Percentiles rank a stretch among this genome's conserved stretches.
Conservation (phyloP, 2,797 vertebrate species). For the Coreius guichenoti region DNA sequence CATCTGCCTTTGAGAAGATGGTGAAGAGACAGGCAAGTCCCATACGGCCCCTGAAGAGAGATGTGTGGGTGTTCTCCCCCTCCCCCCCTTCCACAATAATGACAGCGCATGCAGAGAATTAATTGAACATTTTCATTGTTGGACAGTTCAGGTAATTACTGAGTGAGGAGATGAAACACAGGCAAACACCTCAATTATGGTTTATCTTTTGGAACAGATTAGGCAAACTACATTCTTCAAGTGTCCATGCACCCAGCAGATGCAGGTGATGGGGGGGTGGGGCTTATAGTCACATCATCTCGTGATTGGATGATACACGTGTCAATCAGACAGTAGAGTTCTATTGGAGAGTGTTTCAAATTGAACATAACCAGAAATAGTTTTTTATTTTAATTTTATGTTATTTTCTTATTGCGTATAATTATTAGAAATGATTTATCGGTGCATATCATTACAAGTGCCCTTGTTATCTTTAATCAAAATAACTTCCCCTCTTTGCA, state of each 20-base stretch:
- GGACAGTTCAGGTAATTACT: conserved; percentile 57
- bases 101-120: conserved; percentile 10
- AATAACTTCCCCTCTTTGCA: too few relatives aligned
- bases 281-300: neutral
- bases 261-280: neutral
- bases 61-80: neutral
- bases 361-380: neutral
- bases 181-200: conserved; percentile 36
- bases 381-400: too few relatives aligned
- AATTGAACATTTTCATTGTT: conserved; percentile 39
- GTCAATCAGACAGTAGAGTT: conserved; percentile 13
- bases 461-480: too few relatives aligned
- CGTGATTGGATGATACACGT: neutral
- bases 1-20: conserved; percentile 31
- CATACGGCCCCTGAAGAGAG: conserved; percentile 21
- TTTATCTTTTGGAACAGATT: conserved; percentile 51
- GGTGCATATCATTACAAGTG: too few relatives aligned
- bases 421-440: too few relatives aligned
- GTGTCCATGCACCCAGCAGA: conserved; percentile 15
- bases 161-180: neutral
- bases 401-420: too few relatives aligned
- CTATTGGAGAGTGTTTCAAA: neutral
- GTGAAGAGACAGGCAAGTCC: conserved; percentile 16
- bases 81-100: conserved; percentile 53
- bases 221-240: conserved; percentile 27